Evolutionary conservation across 1,140 invertebrate genomes (phyloP), one percentile per base, ranked within the genome.

Genomic region (Cephus cinctus): DNA sequence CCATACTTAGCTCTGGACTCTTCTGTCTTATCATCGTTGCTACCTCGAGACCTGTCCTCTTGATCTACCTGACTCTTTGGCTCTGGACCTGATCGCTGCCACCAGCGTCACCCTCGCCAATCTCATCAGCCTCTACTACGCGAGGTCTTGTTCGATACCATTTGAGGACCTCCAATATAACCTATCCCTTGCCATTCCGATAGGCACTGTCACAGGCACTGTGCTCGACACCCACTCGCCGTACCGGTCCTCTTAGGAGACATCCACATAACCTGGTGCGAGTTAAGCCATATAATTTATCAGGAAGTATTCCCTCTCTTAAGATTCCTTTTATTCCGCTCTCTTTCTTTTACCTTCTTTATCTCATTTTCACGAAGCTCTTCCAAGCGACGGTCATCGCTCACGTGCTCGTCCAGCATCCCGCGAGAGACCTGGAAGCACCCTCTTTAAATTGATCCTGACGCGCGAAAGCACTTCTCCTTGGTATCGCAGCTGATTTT

Each of bases 81-180:
- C n/a, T n/a, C n/a, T n/a, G n/a, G n/a, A n/a, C n/a, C n/a, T n/a
- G n/a, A n/a, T n/a, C n/a, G n/a, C n/a, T n/a, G n/a, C n/a, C n/a
- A n/a, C n/a, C n/a, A n/a, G n/a, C n/a, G n/a, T n/a, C n/a, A n/a
- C n/a, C n/a, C n/a, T n/a, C n/a, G n/a, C n/a, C n/a, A n/a, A n/a
- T n/a, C n/a, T n/a, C 20, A 27, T 25, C 21, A 38, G 5, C 18
- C 19, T 36, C 45, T 30, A 34, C 12, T 32, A 44, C 20, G 38
- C 50, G 21, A 45, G n/a, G 36, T 21, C 35, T 43, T 36, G 44
- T 52, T 46, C 61, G 62, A 66, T 67, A 69, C 63, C 66, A 65
- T 69, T 73, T 69, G 65, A 73, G 61, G 65, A 68, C 60, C 61
- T 67, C 57, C 67, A 68, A 71, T 73, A n/a, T n/a, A 73, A 71